Base-by-base conservation (phyloP, 2,888 invertebrate genomes). In the Seira musarum region DNA sequence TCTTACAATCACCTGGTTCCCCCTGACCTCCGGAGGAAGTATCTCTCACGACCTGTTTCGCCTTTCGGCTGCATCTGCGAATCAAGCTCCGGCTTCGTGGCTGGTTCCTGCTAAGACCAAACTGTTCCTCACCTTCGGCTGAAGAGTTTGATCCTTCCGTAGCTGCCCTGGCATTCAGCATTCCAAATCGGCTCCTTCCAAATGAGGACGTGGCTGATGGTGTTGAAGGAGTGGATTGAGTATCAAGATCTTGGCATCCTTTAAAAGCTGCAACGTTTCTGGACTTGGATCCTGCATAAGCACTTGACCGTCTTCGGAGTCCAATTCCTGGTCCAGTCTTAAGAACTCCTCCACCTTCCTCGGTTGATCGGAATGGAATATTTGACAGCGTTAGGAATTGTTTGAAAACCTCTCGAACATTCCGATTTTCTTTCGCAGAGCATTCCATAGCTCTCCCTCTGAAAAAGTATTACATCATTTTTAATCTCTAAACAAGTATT, bases 321-420 rank as follows among this genome's bases (percentile, higher is more conserved):
- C 87, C 83, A 84, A 87, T 68, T 80, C 30, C 87, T 35, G 76
- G 76, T 82, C 71, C 88, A 83, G 76, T 76, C 76, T 76, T 76
- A 19, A 24, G 86, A 82, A 70, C 87, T 87, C 70, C 87, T 22
- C 72, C 70, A 46, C 71, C 60, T 72, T 76, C 78, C 25, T 74
- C 80, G 19, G 63, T 57, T 60, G 64, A 68, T 49, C 66, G 61
- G 92, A 92, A 85, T 93, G 89, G 61, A 21, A 94, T 93, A 87
- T 93, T 93, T 72, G 95, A 94, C 73, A 96, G 90, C 53, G 93
- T 93, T 83, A 96, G 91, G 88, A 96, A 92, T 77, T 93, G 92
- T 88, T 94, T 93, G 89, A 96, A 96, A 80, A 95, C 92, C 86
- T 95, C 95, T 87, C 92, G 92, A 83, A 96, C 92, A 88, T 93